Percentiles rank a stretch among this genome's conserved stretches.
Conservation (phyloP, 2,888 invertebrate genomes). For the Leistus spinibarbis region DNA sequence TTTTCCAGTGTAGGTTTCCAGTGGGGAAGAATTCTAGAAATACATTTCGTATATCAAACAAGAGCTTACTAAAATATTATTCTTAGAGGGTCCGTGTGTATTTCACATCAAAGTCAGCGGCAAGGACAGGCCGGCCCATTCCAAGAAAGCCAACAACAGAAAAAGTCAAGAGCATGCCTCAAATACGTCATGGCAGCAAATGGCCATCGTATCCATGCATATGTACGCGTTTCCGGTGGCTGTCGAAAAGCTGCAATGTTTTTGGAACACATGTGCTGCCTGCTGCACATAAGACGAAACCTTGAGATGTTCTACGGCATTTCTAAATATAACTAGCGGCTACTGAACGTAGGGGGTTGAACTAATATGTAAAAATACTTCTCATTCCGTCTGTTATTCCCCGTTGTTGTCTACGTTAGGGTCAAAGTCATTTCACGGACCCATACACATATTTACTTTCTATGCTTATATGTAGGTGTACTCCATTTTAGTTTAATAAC, state of each 20-base stretch:
- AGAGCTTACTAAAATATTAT: too few species aligned
- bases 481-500: neutral
- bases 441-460: neutral
- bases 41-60: too few species aligned
- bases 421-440: neutral
- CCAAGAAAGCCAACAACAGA: neutral
- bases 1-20: too few species aligned
- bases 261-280: constrained; percentile 2
- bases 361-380: neutral
- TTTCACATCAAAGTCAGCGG: neutral
- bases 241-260: neutral
- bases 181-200: neutral
- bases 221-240: constrained; percentile 5
- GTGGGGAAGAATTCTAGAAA: too few species aligned
- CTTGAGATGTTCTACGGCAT: neutral
- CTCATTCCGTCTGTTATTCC: neutral
- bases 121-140: neutral
- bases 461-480: neutral
- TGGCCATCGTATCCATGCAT: neutral
- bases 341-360: neutral
- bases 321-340: neutral
- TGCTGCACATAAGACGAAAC: neutral
- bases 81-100: neutral
- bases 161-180: neutral
- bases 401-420: neutral